Base-by-base conservation (phyloP, 2,113 vertebrate species). In the Odontesthes bonariensis region DNA sequence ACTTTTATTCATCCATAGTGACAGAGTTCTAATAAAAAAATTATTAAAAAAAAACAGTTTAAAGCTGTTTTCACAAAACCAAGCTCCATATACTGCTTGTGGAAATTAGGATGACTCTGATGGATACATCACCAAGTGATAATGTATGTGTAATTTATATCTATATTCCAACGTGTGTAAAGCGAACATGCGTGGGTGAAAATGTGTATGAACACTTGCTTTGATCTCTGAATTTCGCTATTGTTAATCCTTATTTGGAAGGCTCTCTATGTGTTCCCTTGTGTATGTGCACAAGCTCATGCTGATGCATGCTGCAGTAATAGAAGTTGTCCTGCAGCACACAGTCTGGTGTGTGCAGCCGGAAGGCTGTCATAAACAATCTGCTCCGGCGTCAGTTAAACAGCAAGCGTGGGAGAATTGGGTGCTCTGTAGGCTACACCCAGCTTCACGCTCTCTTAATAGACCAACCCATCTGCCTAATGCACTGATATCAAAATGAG, bases 291-390 rank as follows among this genome's bases (percentile, higher is more conserved):
- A 11, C 22, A 32, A 61, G 58, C 70, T 47, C 23, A 10, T 58
- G 58, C 59, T 81, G 73, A 85, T 84, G 82, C 52, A 73, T 73
- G 56, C 64, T 73, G 81, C 74, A 72, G 82, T 84, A 88, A 92
- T 88, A 81, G 84, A 90, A 83, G 80, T 75, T 84, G 83, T 90
- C 85, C 89, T 86, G 86, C 79, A 88, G 84, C 88, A 86, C 88
- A 80, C 77, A 77, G 87, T 78, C 87, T 90, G 88, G 69, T 90
- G 83, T 85, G 79, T 91, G 88, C 83, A 87, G 87, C 87, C 79
- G 84, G 86, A 72, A 82, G 88, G 83, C 89, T 93, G 92, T 92
- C 92, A 93, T 88, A 93, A 91, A 88, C 89, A 93, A 93, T 93
- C 92, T 93, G 89, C 89, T 90, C 69, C 78, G 57, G 75, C 86